Percentiles rank a stretch among this genome's conserved stretches.
These are phyloP conservation scores for Strix uralensis DNA, from an alignment of 2,113 vertebrate species.

Conservation along the genomic window DNA sequence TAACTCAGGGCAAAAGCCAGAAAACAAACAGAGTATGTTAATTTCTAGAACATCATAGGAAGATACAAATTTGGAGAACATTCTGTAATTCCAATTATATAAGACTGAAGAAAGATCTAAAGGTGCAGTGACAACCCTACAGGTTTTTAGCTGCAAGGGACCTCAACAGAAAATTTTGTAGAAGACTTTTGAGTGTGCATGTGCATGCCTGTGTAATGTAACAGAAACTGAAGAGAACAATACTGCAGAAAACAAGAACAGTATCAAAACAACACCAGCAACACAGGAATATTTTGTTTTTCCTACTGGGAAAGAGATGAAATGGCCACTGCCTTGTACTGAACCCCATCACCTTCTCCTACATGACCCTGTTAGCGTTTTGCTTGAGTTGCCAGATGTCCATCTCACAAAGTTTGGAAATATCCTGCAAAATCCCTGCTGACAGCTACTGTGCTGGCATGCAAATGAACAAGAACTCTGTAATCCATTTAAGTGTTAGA, in stretches of 20 bases:
- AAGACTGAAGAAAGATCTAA: neutral
- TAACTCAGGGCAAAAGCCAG: neutral
- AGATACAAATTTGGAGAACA: neutral
- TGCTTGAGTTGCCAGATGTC: neutral
- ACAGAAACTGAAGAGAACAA: neutral
- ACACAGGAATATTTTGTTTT: neutral
- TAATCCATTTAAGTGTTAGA: neutral
- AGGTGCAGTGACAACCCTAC: neutral
- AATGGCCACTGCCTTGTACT: neutral
- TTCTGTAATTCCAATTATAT: neutral
- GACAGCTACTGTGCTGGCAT: neutral
- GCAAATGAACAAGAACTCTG: neutral
- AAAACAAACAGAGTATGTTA: neutral
- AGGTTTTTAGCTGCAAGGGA: neutral
- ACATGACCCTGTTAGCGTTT: accelerated
- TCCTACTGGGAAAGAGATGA: neutral
- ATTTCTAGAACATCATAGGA: neutral
- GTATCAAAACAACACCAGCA: neutral
- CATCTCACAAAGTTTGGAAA: neutral
- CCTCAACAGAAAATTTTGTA: neutral
- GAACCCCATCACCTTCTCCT: neutral
- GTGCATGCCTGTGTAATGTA: neutral
- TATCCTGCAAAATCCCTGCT: neutral
- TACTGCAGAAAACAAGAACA: neutral
- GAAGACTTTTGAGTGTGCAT: neutral